phyloP scores from a whole-genome alignment of 2,888 invertebrate species.

The Strigamia crassipes region DNA sequence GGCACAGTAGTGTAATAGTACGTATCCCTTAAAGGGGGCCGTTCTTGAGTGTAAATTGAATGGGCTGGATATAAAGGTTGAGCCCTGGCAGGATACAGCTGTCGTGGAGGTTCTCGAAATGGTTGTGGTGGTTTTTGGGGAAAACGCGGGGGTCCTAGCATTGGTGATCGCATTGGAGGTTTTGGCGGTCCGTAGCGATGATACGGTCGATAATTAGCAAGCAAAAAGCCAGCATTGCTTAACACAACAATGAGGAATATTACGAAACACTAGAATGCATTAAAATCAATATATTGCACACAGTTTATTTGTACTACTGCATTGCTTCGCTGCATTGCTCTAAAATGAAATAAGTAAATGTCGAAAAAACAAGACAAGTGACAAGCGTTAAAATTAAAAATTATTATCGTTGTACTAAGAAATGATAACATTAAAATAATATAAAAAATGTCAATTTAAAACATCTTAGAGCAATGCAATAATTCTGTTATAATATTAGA shows the following conservation, averaged over 20 bases:
- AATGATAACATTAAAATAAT: neutral
- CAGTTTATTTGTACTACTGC: neutral
- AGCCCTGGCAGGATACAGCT: neutral
- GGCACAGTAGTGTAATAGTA: neutral
- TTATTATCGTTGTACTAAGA: too few species aligned
- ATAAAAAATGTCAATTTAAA: neutral
- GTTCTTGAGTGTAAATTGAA: neutral
- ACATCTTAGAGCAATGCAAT: too few species aligned
- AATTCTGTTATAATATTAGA: neutral
- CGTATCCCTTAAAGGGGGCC: neutral
- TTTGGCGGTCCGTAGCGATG: neutral
- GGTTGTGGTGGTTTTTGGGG: neutral
- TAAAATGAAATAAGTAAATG: neutral
- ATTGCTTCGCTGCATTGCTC: neutral
- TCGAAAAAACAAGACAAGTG: too few species aligned
- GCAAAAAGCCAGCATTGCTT: neutral
- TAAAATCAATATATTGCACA: neutral
- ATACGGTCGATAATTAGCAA: slow-evolving; percentile 4
- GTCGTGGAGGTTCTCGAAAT: neutral
- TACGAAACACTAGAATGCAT: neutral
- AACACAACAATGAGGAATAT: neutral
- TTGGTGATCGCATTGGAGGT: neutral
- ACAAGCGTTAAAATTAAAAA: too few species aligned
- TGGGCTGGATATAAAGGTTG: neutral
- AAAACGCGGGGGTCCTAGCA: neutral